phyloP scores from a whole-genome alignment of 2,113 vertebrate species.

The Chlamydotis undulata region DNA sequence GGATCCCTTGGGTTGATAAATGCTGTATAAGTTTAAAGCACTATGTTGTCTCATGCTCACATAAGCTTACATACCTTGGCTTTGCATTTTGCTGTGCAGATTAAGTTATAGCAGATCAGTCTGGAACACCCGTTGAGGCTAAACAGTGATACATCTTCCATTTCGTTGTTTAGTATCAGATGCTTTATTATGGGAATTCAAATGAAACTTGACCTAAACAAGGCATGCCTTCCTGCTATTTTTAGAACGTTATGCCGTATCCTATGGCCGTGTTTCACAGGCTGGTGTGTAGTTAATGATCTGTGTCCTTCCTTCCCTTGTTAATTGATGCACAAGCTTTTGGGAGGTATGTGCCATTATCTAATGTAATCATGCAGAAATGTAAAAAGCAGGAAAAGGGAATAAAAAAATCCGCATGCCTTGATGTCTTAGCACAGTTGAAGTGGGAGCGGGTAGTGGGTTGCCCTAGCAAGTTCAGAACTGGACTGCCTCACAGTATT shows the following conservation, averaged over 20 bases:
- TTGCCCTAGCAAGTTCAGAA: background rate
- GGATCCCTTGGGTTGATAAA: background rate
- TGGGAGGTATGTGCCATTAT: background rate
- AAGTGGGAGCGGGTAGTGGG: background rate
- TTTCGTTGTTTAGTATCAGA: constrained; percentile 10
- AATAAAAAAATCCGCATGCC: background rate
- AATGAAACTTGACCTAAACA: constrained; percentile 33
- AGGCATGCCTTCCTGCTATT: background rate
- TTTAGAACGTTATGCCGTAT: background rate
- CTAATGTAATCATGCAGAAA: constrained; percentile 15
- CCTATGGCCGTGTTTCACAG: background rate
- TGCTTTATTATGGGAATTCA: constrained; percentile 16
- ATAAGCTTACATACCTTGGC: background rate
- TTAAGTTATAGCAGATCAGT: background rate
- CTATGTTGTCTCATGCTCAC: background rate
- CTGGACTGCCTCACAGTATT: background rate
- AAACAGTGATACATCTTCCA: background rate
- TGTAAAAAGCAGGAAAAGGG: background rate
- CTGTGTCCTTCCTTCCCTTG: background rate
- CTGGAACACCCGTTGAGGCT: background rate
- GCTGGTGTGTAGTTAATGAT: background rate
- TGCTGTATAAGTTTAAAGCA: background rate
- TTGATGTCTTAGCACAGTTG: background rate
- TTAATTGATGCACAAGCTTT: constrained; percentile 32
- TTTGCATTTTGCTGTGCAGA: background rate